Conservation (phyloP, 2,113 vertebrate species). For the Sinocyclocheilus maitianheensis region DNA sequence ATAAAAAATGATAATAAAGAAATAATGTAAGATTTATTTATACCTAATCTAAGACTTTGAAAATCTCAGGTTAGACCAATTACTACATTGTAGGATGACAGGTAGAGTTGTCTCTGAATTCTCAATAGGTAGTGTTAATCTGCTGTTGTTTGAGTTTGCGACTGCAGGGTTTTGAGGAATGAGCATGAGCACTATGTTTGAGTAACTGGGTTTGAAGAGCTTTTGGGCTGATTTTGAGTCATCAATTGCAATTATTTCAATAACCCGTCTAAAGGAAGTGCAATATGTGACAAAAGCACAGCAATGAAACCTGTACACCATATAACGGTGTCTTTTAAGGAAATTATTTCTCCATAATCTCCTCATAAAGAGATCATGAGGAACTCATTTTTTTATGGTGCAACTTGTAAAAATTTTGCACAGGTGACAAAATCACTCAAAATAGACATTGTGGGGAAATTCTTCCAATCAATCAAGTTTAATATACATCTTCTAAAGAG, state of each 20-base stretch:
- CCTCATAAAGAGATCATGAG: constrained; percentile 21
- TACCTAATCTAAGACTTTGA: neutral
- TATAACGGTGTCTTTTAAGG: constrained; percentile 27
- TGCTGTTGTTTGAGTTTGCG: neutral
- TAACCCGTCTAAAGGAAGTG: constrained; percentile 30
- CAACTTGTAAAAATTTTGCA: constrained; percentile 9
- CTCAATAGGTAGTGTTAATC: neutral
- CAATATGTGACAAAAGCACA: constrained; percentile 18
- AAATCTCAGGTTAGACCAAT: neutral
- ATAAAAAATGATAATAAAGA: neutral
- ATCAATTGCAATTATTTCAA: constrained; percentile 27
- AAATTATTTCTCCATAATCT: constrained; percentile 30
- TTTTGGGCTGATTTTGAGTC: constrained; percentile 17
- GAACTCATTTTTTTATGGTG: constrained; percentile 2
- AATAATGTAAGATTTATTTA: neutral
- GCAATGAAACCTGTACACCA: constrained; percentile 22
- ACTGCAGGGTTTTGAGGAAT: neutral
- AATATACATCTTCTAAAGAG: neutral
- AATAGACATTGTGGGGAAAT: neutral
- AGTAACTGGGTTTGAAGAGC: constrained; percentile 39
- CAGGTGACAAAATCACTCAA: constrained; percentile 27
- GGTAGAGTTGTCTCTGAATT: too few species aligned
- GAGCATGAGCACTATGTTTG: neutral
- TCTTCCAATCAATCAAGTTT: neutral
- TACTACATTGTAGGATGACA: neutral